A percentile compares a stretch with the other conserved stretches of the same genome.
These are phyloP conservation scores for Nomada ferruginata DNA, from an alignment of 2,888 invertebrate species.

Conservation along the genomic window DNA sequence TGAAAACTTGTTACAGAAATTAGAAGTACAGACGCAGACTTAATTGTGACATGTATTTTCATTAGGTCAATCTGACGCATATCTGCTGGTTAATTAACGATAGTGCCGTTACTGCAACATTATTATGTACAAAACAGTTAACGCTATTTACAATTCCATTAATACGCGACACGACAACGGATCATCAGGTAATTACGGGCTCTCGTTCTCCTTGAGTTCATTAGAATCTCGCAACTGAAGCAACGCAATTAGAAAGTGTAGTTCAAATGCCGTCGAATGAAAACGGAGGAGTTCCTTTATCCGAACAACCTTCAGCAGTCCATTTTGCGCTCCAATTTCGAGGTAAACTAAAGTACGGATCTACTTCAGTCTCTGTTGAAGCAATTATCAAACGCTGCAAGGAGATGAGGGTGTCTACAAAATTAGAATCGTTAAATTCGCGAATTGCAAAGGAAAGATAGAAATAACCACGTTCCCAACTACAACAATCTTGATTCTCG, in stretches of 20 bases:
- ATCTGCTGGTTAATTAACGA: too few relatives aligned
- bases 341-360: constrained; percentile 55
- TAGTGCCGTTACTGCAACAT: too few relatives aligned
- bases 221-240: constrained; percentile 20
- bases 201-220: constrained; percentile 24
- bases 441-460: constrained; percentile 33
- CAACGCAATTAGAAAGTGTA: constrained; percentile 48
- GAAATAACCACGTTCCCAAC: constrained; percentile 18
- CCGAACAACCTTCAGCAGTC: constrained; percentile 63
- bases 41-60: too few relatives aligned
- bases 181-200: constrained; percentile 6
- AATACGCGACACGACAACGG: background rate
- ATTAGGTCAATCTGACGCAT: too few relatives aligned
- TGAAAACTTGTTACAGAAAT: too few relatives aligned
- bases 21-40: too few relatives aligned
- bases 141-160: background rate
- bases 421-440: constrained; percentile 65
- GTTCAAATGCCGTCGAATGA: constrained; percentile 59
- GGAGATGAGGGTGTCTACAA: constrained; percentile 49
- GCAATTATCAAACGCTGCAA: constrained; percentile 66
- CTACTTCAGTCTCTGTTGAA: constrained; percentile 61
- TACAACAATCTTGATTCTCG: constrained; percentile 31
- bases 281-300: constrained; percentile 56
- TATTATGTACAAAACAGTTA: too few relatives aligned
- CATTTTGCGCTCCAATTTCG: constrained; percentile 64